These are phyloP conservation scores for Cygnus atratus DNA, from an alignment of 2,113 vertebrate genomes.

Conservation along the genomic window DNA sequence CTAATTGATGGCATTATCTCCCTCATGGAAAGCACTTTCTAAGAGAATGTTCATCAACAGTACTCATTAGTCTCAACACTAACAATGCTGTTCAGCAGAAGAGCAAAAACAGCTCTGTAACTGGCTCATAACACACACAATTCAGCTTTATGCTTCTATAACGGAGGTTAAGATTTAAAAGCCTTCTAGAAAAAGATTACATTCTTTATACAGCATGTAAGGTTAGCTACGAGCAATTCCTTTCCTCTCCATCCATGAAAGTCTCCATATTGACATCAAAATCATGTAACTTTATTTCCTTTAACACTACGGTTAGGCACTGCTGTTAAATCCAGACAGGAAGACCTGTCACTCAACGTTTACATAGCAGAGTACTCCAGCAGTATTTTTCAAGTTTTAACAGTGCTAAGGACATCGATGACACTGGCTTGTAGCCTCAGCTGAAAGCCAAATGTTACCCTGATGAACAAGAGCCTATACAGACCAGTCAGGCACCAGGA, in stretches of 20 bases:
- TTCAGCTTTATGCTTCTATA: slow-evolving; percentile 17
- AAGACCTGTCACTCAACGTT: background rate
- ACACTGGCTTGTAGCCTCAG: background rate
- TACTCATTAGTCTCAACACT: slow-evolving; percentile 75
- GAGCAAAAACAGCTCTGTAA: slow-evolving; percentile 66
- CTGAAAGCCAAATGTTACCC: background rate
- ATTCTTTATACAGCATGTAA: slow-evolving; percentile 1
- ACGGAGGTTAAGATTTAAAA: slow-evolving; percentile 48
- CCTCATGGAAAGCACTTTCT: slow-evolving; percentile 67
- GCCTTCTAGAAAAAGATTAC: background rate
- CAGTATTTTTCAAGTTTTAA: background rate
- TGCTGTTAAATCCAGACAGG: background rate
- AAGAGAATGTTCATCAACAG: slow-evolving; percentile 71
- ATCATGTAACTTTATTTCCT: background rate
- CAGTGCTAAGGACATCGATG: background rate
- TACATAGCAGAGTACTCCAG: background rate
- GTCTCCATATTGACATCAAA: background rate
- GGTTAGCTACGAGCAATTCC: background rate
- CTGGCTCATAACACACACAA: slow-evolving; percentile 32
- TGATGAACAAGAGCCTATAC: background rate
- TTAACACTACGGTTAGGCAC: background rate
- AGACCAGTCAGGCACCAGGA: background rate
- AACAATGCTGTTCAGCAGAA: slow-evolving; percentile 68
- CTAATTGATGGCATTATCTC: slow-evolving; percentile 78
- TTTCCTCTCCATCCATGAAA: slow-evolving; percentile 3